These are phyloP conservation scores for Petrophora chlorosata DNA, from an alignment of 2,888 invertebrate species.

Conservation along the genomic window DNA sequence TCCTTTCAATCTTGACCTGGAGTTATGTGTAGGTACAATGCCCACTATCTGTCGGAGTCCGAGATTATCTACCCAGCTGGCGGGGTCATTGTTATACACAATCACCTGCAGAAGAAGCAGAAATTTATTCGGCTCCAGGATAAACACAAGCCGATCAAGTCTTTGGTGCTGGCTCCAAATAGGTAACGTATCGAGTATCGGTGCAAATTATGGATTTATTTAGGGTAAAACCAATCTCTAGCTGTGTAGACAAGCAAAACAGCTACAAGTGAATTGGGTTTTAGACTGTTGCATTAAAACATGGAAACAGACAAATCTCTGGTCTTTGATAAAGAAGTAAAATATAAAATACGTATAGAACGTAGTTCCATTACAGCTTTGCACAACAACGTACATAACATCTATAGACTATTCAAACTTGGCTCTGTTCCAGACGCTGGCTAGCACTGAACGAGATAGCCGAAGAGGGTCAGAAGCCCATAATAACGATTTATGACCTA, in stretches of 20 bases:
- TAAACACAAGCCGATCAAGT: slow-evolving; percentile 85
- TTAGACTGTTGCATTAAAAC: background rate
- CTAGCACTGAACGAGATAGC: slow-evolving; percentile 86
- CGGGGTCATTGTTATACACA: slow-evolving; percentile 89
- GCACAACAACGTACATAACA: no score
- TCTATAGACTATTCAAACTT: background rate
- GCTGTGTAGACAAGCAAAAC: no score
- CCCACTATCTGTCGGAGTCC: slow-evolving; percentile 88
- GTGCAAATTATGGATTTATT: no score
- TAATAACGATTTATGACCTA: slow-evolving; percentile 89
- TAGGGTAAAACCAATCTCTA: no score
- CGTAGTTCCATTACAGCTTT: no score
- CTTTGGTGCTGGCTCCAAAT: slow-evolving; percentile 86
- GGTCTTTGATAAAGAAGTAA: background rate
- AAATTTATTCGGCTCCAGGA: slow-evolving; percentile 88
- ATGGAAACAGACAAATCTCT: background rate
- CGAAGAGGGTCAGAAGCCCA: slow-evolving; percentile 86
- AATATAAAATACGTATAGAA: no score
- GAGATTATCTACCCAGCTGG: slow-evolving; percentile 93
- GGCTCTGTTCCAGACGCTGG: slow-evolving; percentile 79
- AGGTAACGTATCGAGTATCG: no score
- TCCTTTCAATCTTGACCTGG: slow-evolving; percentile 35
- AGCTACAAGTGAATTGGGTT: background rate
- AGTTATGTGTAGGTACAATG: slow-evolving; percentile 84
- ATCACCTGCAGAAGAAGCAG: slow-evolving; percentile 88